Base-by-base conservation (phyloP, 1,140 invertebrate genomes). In the Vanessa atalanta region DNA sequence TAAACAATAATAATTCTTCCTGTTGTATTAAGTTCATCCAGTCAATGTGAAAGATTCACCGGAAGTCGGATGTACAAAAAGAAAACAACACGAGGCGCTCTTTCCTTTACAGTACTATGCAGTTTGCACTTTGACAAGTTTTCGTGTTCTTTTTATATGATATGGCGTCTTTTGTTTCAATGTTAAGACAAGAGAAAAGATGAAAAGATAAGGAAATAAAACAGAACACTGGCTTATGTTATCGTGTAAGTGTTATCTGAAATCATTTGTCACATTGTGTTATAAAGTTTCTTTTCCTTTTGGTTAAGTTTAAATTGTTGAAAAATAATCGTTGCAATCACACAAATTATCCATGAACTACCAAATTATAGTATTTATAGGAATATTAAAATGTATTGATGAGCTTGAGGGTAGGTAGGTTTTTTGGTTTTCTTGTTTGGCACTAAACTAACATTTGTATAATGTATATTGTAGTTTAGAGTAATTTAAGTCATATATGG, bases 101-200 rank as follows among this genome's bases (percentile, higher is more conserved):
- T 70, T 75, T 66, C 69, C 74, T 74, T 75, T 70, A 69, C 75
- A 77, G 74, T 75, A 72, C 75, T 72, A 75, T 81, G 70, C 74
- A 79, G 80, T 81, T 81, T 81, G 75, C 80, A 79, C 78, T 81
- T 74, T 81, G 75, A 81, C 80, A 79, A 73, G 71, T 71, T 71
- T 66, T 72, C 70, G 61, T 73, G 31, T 76, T 77, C 72, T 81
- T 76, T 79, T 81, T 74, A 72, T 48, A 72, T 48, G 50, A 71
- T 37, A 70, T 51, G 47, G 37, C 74, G 51, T 70, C 73, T 70
- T 70, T 66, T 43, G 37, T 43, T 43, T 43, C 37, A 43, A 43
- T 43, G 37, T 43, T 43, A 76, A 72, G 68, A 63, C 68, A 67
- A 75, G 63, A 71, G 63, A 72, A 67, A 72, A 72, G 66, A 66